phyloP scores from a whole-genome alignment of 2,113 vertebrate species.

The Sylvia atricapilla region DNA sequence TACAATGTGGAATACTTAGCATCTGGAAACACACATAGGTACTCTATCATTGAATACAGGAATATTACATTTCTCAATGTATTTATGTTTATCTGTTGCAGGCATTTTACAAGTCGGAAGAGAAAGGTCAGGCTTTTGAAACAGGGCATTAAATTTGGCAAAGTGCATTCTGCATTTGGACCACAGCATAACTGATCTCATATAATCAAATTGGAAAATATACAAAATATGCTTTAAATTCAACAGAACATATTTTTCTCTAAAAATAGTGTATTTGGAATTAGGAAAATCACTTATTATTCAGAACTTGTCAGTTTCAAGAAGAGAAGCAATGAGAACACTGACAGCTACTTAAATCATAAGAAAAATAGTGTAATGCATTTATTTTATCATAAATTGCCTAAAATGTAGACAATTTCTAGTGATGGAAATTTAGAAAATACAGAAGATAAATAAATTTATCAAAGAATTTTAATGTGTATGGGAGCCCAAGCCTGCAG shows the following conservation, averaged over 20 bases:
- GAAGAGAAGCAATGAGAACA: background rate
- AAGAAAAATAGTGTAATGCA: background rate
- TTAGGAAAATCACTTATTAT: background rate
- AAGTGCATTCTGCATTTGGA: background rate
- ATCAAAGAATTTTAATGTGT: too few relatives aligned
- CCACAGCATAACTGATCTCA: background rate
- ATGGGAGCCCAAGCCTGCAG: background rate
- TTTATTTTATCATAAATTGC: background rate
- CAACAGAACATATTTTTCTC: background rate
- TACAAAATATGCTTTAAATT: background rate
- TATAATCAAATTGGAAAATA: background rate
- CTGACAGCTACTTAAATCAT: background rate
- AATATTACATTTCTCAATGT: background rate
- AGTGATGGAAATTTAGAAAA: background rate
- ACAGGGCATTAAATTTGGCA: background rate
- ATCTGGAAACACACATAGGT: background rate
- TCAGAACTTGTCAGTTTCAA: background rate
- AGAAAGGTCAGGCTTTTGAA: background rate
- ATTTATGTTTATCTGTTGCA: background rate
- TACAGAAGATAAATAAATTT: background rate
- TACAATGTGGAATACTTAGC: background rate
- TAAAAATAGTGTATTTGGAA: background rate
- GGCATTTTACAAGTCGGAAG: background rate
- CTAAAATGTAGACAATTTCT: background rate
- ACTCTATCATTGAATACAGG: background rate